These are phyloP conservation scores for Tenthredo distinguenda DNA, from an alignment of 2,888 invertebrate species.

Conservation along the genomic window DNA sequence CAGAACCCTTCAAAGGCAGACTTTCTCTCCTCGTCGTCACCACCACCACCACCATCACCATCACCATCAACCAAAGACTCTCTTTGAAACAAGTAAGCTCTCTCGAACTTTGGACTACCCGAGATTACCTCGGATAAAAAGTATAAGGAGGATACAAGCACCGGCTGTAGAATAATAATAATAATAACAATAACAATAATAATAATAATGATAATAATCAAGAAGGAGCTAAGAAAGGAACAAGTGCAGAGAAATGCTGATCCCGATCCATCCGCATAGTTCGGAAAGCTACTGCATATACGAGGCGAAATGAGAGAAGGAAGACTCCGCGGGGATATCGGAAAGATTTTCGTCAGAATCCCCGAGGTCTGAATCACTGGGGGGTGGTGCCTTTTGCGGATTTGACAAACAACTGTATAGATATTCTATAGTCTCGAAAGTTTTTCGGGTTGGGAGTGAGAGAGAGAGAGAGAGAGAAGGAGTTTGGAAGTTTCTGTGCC, in stretches of 20 bases:
- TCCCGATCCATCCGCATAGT: neutral
- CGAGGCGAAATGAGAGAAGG: neutral
- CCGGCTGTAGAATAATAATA: neutral
- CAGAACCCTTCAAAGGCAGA: slow-evolving; percentile 65
- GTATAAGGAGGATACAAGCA: neutral
- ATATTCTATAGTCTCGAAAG: slow-evolving; percentile 14
- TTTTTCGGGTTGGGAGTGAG: slow-evolving; percentile 30
- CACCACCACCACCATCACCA: slow-evolving; percentile 36
- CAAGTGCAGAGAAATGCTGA: neutral
- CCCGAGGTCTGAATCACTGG: neutral
- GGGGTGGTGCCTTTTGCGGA: slow-evolving; percentile 15
- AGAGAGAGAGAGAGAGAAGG: slow-evolving; percentile 44
- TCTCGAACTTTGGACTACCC: slow-evolving; percentile 46
- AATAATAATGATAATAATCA: neutral
- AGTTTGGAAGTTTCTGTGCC: slow-evolving; percentile 58
- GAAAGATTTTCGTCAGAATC: neutral
- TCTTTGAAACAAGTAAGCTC: slow-evolving; percentile 53
- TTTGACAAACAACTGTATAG: slow-evolving; percentile 17
- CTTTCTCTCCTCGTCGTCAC: slow-evolving; percentile 55
- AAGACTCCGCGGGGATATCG: neutral
- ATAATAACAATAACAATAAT: neutral
- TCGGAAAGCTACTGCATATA: neutral
- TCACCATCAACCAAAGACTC: slow-evolving; percentile 16
- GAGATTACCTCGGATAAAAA: slow-evolving; percentile 52
- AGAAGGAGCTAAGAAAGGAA: neutral